These are phyloP conservation scores for Aphidoletes aphidimyza DNA, from an alignment of 2,888 invertebrate species.

Conservation along the genomic window DNA sequence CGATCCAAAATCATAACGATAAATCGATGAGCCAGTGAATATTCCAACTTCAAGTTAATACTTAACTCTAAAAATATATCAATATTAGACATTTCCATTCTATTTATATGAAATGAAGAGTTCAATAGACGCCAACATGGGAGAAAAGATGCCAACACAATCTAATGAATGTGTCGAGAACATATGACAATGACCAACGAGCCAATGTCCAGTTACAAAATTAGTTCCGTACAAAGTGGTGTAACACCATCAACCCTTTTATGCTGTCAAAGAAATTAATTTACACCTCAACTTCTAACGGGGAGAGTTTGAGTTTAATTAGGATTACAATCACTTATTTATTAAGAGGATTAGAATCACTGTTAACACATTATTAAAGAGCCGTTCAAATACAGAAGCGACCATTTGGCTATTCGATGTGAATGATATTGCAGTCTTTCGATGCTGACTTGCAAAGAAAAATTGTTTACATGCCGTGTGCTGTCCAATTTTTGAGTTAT, in stretches of 20 bases:
- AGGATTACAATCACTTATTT: not conserved
- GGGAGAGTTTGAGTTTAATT: not conserved
- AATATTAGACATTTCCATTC: too few relatives aligned
- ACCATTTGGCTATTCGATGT: not conserved
- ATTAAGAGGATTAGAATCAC: too few relatives aligned
- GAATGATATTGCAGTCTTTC: not conserved
- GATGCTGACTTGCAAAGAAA: not conserved
- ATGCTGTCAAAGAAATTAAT: not conserved
- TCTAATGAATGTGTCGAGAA: not conserved
- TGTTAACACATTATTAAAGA: too few relatives aligned
- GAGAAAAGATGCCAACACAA: not conserved
- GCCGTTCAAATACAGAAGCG: too few relatives aligned
- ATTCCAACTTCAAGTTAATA: too few relatives aligned
- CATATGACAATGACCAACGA: conserved; percentile 11
- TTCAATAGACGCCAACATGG: too few relatives aligned
- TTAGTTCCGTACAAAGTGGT: not conserved
- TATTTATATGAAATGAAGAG: too few relatives aligned
- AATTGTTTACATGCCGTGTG: not conserved
- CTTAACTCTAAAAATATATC: too few relatives aligned
- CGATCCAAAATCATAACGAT: too few relatives aligned
- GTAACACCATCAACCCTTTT: not conserved
- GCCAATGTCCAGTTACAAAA: not conserved
- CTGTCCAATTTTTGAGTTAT: not conserved
- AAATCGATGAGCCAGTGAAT: too few relatives aligned
- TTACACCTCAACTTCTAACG: not conserved